Conservation (phyloP, 1,140 invertebrate genomes). For the Cydia strobilella region DNA sequence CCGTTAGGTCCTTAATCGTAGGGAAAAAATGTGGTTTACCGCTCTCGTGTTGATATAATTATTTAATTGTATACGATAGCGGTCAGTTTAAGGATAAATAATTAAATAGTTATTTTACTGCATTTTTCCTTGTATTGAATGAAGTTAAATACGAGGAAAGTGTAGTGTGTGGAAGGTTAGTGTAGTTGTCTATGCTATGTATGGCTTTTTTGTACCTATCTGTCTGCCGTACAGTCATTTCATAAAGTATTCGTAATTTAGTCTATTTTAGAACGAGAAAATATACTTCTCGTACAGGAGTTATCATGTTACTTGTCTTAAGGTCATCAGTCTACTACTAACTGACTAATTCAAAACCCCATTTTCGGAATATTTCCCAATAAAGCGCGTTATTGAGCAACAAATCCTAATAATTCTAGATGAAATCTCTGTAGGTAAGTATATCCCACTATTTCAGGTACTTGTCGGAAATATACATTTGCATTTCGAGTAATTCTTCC, state of each 20-base stretch:
- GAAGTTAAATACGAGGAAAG: too few species aligned
- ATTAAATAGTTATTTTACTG: background rate
- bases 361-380: too few species aligned
- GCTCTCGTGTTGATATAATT: constrained; percentile 4
- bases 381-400: too few species aligned
- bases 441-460: background rate
- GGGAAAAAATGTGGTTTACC: constrained; percentile 23
- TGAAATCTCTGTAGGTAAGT: background rate
- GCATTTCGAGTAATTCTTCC: background rate
- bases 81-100: background rate
- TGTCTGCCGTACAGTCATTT: too few species aligned
- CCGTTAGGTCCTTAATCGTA: background rate
- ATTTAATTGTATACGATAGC: background rate
- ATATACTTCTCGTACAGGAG: too few species aligned
- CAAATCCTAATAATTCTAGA: background rate
- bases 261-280: too few species aligned
- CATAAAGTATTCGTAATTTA: too few species aligned
- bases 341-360: too few species aligned
- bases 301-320: too few species aligned
- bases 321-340: too few species aligned
- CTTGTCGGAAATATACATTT: background rate
- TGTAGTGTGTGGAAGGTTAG: too few species aligned
- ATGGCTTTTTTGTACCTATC: background rate
- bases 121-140: background rate
- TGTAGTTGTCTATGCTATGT: too few species aligned